These are phyloP conservation scores for Myodes glareolus DNA, from an alignment of 2,113 vertebrate genomes.

Conservation along the genomic window DNA sequence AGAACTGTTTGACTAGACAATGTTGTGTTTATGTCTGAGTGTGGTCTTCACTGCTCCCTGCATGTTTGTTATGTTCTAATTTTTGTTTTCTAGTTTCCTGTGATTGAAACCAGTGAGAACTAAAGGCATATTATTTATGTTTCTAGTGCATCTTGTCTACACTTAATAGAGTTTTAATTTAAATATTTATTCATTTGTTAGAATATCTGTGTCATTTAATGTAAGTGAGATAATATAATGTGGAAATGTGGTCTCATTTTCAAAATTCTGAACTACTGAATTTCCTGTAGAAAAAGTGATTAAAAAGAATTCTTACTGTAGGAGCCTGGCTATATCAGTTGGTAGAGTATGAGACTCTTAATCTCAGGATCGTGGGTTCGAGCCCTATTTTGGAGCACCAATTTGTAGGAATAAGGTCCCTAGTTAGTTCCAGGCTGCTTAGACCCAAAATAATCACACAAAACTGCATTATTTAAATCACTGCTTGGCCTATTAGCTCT, in stretches of 20 bases:
- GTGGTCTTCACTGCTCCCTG: background rate
- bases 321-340: too few species aligned
- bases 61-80: background rate
- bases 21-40: background rate
- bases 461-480: too few species aligned
- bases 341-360: too few species aligned
- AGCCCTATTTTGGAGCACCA: too few species aligned
- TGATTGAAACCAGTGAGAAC: background rate
- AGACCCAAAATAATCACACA: too few species aligned
- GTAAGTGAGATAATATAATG: background rate
- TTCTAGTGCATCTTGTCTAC: background rate
- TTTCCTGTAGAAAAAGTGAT: too few species aligned
- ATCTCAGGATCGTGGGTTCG: too few species aligned
- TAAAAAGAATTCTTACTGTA: too few species aligned
- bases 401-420: too few species aligned
- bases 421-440: too few species aligned
- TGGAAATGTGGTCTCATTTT: background rate
- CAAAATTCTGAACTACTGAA: background rate
- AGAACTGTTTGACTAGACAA: background rate
- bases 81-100: background rate
- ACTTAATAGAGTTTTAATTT: background rate
- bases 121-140: background rate
- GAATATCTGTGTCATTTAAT: background rate
- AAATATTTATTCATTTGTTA: background rate
- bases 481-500: too few species aligned